A percentile compares a stretch with the other conserved stretches of the same genome.
These are phyloP conservation scores for Lepus oiostolus DNA, from an alignment of 2,797 vertebrate genomes.

Conservation along the genomic window DNA sequence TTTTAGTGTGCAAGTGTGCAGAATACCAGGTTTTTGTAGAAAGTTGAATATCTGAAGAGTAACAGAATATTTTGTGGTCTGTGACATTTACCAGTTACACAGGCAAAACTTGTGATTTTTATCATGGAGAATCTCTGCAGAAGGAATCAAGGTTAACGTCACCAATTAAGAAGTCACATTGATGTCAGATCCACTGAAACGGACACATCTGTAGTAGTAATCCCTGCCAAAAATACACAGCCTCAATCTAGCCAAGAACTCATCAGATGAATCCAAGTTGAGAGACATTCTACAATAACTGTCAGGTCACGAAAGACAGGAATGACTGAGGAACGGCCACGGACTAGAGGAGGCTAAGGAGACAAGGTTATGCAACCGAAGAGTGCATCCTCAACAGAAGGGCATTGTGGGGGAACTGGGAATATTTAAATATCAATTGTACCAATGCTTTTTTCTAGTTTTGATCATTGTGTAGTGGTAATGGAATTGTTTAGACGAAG, in stretches of 20 bases:
- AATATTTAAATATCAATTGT: background rate
- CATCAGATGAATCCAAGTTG: background rate
- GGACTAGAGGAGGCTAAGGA: background rate
- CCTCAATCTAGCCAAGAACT: background rate
- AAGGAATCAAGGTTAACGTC: background rate
- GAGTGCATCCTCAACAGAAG: background rate
- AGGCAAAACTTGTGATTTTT: background rate
- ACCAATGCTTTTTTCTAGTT: background rate
- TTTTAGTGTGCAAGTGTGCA: too few relatives aligned
- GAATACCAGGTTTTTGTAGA: too few relatives aligned
- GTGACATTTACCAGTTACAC: conserved; percentile 2
- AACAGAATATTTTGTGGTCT: background rate
- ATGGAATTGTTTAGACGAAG: background rate
- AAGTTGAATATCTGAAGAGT: background rate
- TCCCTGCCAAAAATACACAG: background rate
- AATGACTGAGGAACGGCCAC: background rate
- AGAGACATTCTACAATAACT: too few relatives aligned
- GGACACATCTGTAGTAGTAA: background rate
- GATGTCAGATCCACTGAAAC: background rate
- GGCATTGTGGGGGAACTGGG: background rate
- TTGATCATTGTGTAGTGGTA: background rate
- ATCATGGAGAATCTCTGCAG: background rate
- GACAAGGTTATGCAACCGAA: too few relatives aligned
- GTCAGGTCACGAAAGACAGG: background rate
- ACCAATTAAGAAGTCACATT: background rate